Base-by-base conservation (phyloP, 2,113 vertebrate species). In the Mus pahari region DNA sequence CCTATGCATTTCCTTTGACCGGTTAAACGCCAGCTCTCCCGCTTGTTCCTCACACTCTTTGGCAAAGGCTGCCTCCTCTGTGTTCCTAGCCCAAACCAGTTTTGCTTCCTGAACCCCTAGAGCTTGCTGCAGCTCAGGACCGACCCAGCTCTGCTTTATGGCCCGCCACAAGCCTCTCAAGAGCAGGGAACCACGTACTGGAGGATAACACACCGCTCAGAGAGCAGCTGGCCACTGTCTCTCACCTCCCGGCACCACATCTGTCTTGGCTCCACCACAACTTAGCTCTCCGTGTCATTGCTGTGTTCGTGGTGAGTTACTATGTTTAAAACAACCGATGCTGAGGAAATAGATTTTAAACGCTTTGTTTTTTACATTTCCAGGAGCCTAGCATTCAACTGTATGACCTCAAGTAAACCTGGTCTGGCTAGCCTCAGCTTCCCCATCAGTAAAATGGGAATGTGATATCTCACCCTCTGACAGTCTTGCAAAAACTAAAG, bases 371-470 rank as follows among this genome's bases (percentile, higher is more conserved):
- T 78, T 48, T 83, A 68, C 86, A 86, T 14, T 86, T 70, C 74
- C 74, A 91, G 39, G 7, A 79, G 71, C 45, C 42, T 55, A 77
- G 55, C 60, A 79, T 62, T 74, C 81, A 58, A 93, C 3, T 79
- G 2, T 50, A 39, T 77, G 71, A 91, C 16, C 60, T 64, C 68
- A 87, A 66, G 22, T 16, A 70, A 94, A 93, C 28, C 5, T 77
- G 39, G 31, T 39, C 87, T 92, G 50, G 86, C 20, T 26, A 91
- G 73, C n/a, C 55, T 90, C 45, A 90, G 14, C 10, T 26, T 92
- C 28, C 64, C 92, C 48, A 48, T 89, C 79, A 87, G 45, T 83
- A 93, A 96, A 96, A 95, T 14, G 12, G 50, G 42, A 92, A 90
- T 39, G 45, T 17, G 48, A 17, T 17, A 70, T 78, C 64, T 71